phyloP scores from a whole-genome alignment of 2,113 vertebrate species.

The Chelonoidis abingdonii region DNA sequence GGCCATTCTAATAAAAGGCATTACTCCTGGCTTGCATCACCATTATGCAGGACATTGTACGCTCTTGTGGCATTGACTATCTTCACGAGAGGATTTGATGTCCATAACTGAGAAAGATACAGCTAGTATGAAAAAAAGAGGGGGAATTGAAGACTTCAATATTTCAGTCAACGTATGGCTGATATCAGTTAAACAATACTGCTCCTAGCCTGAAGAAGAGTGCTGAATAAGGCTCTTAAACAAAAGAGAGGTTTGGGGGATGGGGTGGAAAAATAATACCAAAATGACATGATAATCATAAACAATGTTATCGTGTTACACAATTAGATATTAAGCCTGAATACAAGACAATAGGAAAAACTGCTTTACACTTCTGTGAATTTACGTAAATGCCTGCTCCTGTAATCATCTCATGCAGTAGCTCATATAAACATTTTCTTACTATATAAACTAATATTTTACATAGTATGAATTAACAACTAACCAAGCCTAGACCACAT shows the following conservation, averaged over 20 bases:
- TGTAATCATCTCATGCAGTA: background rate
- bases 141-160: background rate
- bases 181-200: fast-evolving
- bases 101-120: background rate
- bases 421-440: background rate
- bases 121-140: background rate
- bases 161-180: background rate
- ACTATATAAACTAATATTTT: background rate
- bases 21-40: background rate
- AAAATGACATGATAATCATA: too few relatives aligned
- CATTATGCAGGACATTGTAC: fast-evolving
- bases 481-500: background rate
- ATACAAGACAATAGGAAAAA: background rate
- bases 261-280: too few relatives aligned
- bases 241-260: background rate
- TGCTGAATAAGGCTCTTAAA: background rate
- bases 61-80: too few relatives aligned
- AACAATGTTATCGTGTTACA: background rate
- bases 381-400: background rate
- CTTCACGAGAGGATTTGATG: background rate
- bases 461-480: background rate
- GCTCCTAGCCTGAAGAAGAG: background rate
- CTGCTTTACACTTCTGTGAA: background rate
- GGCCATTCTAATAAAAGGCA: background rate
- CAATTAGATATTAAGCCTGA: background rate